Evolutionary conservation across 2,797 vertebrate genomes (phyloP).

Genomic region (Vultur gryphus): DNA sequence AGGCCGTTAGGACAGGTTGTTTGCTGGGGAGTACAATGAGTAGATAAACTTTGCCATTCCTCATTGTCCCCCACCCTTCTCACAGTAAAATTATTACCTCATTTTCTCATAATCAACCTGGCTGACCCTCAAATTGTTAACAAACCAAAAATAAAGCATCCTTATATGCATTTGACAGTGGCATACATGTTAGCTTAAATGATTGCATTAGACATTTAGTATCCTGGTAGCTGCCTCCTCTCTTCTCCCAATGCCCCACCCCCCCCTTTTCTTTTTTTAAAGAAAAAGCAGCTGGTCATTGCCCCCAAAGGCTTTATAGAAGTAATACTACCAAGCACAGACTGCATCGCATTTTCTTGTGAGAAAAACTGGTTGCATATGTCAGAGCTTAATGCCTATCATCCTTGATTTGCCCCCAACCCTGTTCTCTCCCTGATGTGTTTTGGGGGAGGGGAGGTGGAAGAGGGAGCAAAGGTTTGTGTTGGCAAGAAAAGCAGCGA

Average conservation of each 20-base stretch:
- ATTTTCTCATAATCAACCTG: background rate
- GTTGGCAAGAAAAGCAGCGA: background rate
- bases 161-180: background rate
- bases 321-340: background rate
- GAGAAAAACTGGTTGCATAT: background rate
- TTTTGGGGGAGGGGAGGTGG: background rate
- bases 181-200: background rate
- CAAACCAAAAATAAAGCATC: background rate
- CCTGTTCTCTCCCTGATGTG: background rate
- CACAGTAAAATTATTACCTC: background rate
- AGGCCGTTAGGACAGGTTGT: background rate
- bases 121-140: background rate
- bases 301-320: background rate
- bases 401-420: background rate
- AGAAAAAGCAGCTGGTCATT: background rate
- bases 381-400: background rate
- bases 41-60: background rate
- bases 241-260: background rate
- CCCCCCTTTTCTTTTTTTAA: background rate
- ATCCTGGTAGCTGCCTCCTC: background rate
- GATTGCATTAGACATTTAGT: background rate
- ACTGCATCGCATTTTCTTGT: background rate
- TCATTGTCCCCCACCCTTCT: background rate
- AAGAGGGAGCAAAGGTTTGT: background rate
- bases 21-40: background rate